These are phyloP conservation scores for Cololabis saira DNA, from an alignment of 2,113 vertebrate species.

Conservation along the genomic window DNA sequence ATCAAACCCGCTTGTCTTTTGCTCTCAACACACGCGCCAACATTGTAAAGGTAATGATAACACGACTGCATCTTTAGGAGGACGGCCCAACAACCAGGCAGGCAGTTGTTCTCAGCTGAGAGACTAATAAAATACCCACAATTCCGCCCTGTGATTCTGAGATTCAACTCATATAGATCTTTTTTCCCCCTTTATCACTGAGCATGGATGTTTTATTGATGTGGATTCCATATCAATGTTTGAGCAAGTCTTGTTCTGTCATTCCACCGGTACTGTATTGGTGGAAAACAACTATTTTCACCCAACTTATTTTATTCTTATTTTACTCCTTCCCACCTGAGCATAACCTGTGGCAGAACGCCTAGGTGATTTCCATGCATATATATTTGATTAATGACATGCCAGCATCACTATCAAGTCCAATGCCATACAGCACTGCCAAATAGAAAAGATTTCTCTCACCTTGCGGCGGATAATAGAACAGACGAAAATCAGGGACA, in stretches of 20 bases:
- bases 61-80: neutral
- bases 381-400: constrained; percentile 80
- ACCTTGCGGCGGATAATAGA: constrained; percentile 50
- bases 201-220: constrained; percentile 73
- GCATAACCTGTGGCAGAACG: constrained; percentile 68
- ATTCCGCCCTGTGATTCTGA: constrained; percentile 46
- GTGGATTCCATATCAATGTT: constrained; percentile 63
- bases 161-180: constrained; percentile 52
- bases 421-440: constrained; percentile 71
- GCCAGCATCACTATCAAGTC: constrained; percentile 69
- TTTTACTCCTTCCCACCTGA: constrained; percentile 72
- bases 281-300: constrained; percentile 58
- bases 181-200: constrained; percentile 53
- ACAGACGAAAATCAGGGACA: constrained; percentile 28
- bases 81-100: constrained; percentile 2
- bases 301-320: constrained; percentile 72
- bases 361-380: constrained; percentile 73
- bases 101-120: constrained; percentile 15
- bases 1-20: too few relatives aligned
- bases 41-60: too few relatives aligned
- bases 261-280: constrained; percentile 48
- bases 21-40: too few relatives aligned
- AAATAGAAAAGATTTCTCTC: constrained; percentile 58
- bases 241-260: constrained; percentile 43
- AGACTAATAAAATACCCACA: constrained; percentile 25